These are phyloP conservation scores for Drosophila insularis DNA, from an alignment of 1,140 invertebrate species.

Conservation along the genomic window DNA sequence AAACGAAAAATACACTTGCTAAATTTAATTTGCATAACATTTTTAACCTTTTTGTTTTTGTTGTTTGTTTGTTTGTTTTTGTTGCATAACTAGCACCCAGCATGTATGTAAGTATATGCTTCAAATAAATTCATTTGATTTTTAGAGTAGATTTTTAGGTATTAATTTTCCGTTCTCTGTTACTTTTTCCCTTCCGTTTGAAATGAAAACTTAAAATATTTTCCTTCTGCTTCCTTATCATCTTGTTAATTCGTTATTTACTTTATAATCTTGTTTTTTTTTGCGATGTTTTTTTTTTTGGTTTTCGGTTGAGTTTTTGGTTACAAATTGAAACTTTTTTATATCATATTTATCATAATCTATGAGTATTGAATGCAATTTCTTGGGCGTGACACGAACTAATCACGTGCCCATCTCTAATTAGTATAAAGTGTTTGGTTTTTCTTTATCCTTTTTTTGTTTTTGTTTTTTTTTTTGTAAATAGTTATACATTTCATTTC, in stretches of 20 bases:
- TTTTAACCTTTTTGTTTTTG: conserved; percentile 16
- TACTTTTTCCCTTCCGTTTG: neutral
- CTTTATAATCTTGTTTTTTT: conserved; percentile 1
- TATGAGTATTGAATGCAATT: conserved; percentile 4
- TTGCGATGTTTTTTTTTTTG: neutral
- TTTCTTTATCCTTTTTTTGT: too few relatives aligned
- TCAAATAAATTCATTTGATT: conserved; percentile 63
- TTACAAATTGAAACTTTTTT: conserved; percentile 21
- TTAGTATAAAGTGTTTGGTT: conserved; percentile 16
- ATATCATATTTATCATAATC: conserved; percentile 9
- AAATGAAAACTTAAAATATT: conserved; percentile 5
- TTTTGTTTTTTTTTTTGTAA: conserved; percentile 8
- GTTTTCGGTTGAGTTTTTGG: neutral
- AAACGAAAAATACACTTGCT: conserved; percentile 19
- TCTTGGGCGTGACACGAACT: conserved; percentile 2
- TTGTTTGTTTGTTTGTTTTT: conserved; percentile 25
- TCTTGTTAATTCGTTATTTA: conserved; percentile 5
- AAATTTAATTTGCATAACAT: conserved; percentile 34
- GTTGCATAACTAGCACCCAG: conserved; percentile 66
- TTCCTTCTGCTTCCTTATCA: neutral
- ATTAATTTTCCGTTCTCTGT: neutral
- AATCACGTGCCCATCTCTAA: conserved; percentile 18
- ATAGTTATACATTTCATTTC: conserved; percentile 2
- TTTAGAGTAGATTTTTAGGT: conserved; percentile 48
- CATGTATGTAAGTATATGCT: conserved; percentile 53